A percentile compares a stretch with the other conserved stretches of the same genome.
Evolutionary conservation across 2,888 invertebrate genomes (phyloP).

Genomic region (Cataglyphis rosenhaueri): DNA sequence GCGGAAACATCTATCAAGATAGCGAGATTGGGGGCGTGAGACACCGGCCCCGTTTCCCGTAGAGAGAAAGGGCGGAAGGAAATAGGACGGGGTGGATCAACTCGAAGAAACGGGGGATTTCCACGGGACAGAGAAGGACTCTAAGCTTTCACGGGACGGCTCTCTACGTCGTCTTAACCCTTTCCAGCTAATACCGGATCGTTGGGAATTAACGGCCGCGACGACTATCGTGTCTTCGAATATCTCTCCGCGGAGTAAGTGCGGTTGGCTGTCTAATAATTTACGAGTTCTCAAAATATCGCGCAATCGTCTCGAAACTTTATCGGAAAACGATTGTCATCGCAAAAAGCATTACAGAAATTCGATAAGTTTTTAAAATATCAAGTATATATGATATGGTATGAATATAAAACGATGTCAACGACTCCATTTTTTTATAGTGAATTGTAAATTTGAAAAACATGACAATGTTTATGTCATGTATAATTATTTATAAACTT

Average conservation of each 20-base stretch:
- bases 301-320: conserved; percentile 5
- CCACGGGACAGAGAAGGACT: conserved; percentile 66
- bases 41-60: conserved; percentile 61
- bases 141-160: conserved; percentile 68
- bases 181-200: conserved; percentile 73
- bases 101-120: conserved; percentile 74
- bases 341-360: conserved; percentile 8
- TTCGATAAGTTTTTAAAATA: not conserved
- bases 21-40: conserved; percentile 75
- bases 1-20: conserved; percentile 83
- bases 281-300: conserved; percentile 36
- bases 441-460: not conserved
- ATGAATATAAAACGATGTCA: not conserved
- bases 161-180: conserved; percentile 78
- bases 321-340: conserved; percentile 38
- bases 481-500: not conserved
- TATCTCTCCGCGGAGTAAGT: conserved; percentile 30
- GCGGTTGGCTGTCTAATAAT: conserved; percentile 41
- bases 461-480: not conserved
- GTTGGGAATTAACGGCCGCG: conserved; percentile 73
- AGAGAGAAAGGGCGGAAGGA: conserved; percentile 59
- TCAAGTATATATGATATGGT: not conserved
- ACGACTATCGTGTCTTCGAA: conserved; percentile 54
- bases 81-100: conserved; percentile 66
- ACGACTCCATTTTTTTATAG: not conserved